Evolutionary conservation across 1,140 invertebrate species (phyloP), one percentile per base, ranked within the genome.

Genomic region (Orchesella cincta): DNA sequence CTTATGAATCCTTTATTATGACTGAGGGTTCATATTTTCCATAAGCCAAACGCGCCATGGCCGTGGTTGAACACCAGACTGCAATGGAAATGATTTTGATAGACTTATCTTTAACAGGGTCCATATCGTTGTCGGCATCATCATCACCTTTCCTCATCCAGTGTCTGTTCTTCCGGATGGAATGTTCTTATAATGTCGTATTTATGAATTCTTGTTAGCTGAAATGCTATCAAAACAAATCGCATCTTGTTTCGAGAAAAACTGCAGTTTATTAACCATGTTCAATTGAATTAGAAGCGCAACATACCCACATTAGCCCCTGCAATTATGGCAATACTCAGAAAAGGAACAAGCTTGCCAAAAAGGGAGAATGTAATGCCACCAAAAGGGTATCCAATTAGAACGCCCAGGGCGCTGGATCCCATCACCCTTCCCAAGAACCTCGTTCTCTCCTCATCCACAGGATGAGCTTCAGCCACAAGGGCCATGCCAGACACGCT

Each of bases 21-120:
- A n/a, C n/a, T n/a, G 89, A 0, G 93, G 91, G 81, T 91, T 88
- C 2, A 94, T 87, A 73, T 90, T 89, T 54, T 89, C 88, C 82
- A 92, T 89, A 16, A 94, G 83, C 93, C 93, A 94, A 82, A 94
- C 89, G 0, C 14, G 93, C 92, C 90, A 94, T 93, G 0, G 92
- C 89, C 0, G 90, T 90, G 0, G 93, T 94, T 1, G 92, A 92
- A 12, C 92, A 85, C 18, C 90, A 88, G 31, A 88, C 87, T 20
- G 82, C 81, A 33, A 83, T 83, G 16, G 39, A 79, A 62, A 83
- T 81, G 16, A 83, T 77, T 16, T 76, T 51, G 71, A 82, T 81
- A 20, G 75, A 77, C 35, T 67, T 78, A 54, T 82, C 79, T 36
- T 75, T 12, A 80, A 62, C 5, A 82, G 74, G 34, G 72, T 33